Evolutionary conservation across 2,113 vertebrate species (phyloP), one percentile per base, ranked within the genome.

Genomic region (Neogobius melanostomus): DNA sequence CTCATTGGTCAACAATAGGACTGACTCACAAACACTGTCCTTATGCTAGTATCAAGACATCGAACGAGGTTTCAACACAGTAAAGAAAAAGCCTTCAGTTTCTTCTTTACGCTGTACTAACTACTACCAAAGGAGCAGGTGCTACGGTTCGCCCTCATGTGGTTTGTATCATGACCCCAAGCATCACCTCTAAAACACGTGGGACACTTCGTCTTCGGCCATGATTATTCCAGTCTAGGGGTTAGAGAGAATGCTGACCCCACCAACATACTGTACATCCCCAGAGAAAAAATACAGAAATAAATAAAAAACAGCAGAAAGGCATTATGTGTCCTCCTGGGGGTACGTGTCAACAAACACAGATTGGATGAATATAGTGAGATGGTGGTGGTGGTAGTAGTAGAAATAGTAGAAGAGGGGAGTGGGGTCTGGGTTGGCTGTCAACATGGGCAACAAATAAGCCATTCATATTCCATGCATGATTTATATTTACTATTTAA

Each of bases 91-190:
- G n/a, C n/a, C n/a, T n/a, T n/a, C n/a, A n/a, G 21, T 21, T 21
- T 1, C 21, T 21, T 21, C 21, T 21, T 21, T 21, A 21, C 21
- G 1, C 28, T 36, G 28, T 36, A 36, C 28, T 36, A 4, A 36
- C 3, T 3, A 36, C 28, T 36, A 4, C 28, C 3, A 36, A 21
- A 21, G 21, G 21, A 21, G 11, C 69, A 16, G 56, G 15, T 43
- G 61, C 62, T 49, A 6, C 16, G 43, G 70, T 48, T 66, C 60
- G 57, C 28, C 0, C 47, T 3, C n/a, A 44, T 17, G 3, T 50
- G 64, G 66, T 28, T 54, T 7, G 10, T 42, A 45, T 42, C 65
- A 69, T 78, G 71, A 64, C 75, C 42, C 75, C 6, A n/a, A 45
- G 48, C 68, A 6, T 51, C 36, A 60, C 8, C 75, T 54, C 46